Percentiles rank a stretch among this genome's conserved stretches.
Conservation (phyloP, 37 sponge, comb jelly and placozoan species). For the Halichondria panicea region DNA sequence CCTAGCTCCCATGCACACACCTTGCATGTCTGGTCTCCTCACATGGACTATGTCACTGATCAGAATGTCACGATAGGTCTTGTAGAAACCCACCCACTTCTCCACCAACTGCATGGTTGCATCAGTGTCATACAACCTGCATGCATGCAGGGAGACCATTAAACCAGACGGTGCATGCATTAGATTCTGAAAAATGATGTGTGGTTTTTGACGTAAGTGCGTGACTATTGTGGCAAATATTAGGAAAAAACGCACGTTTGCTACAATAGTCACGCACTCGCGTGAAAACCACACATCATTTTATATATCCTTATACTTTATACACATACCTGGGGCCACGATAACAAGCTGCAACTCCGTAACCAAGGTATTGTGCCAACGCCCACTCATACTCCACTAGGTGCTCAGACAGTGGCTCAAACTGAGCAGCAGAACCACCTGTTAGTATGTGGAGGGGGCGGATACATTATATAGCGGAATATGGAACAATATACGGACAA, state of each 20-base stretch:
- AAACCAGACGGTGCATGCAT: no score
- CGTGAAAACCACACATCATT: no score
- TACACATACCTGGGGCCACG: constrained; percentile 43
- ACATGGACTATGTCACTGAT: constrained; percentile 72
- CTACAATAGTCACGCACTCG: no score
- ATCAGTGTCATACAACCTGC: constrained; percentile 35
- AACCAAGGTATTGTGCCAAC: constrained; percentile 63
- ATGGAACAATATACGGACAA: background rate
- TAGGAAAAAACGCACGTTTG: no score
- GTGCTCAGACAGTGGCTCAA: constrained; percentile 50
- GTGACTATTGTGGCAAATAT: no score
- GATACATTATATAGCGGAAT: background rate
- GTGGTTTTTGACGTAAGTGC: no score
- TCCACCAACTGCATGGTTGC: constrained; percentile 17
- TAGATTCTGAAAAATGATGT: no score
- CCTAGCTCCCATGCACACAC: no score
- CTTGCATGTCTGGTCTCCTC: constrained; percentile 72
- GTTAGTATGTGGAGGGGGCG: background rate
- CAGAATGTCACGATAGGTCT: constrained; percentile 63
- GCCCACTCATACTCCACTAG: constrained; percentile 66
- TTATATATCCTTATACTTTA: no score
- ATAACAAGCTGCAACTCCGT: constrained; percentile 68
- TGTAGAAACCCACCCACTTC: constrained; percentile 69
- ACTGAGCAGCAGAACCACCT: constrained; percentile 49
- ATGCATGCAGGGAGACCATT: background rate